These are phyloP conservation scores for Eubasilissa regina DNA, from an alignment of 1,140 invertebrate genomes.

Conservation along the genomic window DNA sequence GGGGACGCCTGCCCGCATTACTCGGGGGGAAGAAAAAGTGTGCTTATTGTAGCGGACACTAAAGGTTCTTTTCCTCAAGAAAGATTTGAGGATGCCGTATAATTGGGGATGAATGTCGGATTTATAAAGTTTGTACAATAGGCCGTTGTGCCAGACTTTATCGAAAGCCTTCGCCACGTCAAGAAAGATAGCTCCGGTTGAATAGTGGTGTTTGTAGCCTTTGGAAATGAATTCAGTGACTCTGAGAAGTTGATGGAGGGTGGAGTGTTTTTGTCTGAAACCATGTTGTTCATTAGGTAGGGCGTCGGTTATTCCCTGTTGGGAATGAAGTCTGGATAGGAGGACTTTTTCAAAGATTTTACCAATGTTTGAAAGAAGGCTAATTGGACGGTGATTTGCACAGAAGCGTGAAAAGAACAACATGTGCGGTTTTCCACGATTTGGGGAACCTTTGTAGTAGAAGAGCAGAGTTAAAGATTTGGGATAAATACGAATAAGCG, in stretches of 20 bases:
- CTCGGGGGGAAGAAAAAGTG: no score
- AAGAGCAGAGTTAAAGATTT: no score
- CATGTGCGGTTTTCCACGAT: background rate
- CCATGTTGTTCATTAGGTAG: background rate
- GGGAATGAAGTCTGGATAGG: background rate
- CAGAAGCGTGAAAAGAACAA: background rate
- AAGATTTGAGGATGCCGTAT: background rate
- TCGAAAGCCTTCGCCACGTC: no score
- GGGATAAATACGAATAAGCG: no score
- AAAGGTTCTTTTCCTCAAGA: background rate
- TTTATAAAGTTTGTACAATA: no score
- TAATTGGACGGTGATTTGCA: background rate
- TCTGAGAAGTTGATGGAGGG: background rate
- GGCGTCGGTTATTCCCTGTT: background rate
- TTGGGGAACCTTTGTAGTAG: constrained; percentile 3
- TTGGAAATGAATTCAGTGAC: background rate
- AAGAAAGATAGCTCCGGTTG: background rate
- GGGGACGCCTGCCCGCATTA: no score
- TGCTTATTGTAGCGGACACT: no score
- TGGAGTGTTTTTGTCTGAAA: background rate
- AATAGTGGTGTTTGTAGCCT: background rate
- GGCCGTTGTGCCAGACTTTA: no score
- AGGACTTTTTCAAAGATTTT: background rate
- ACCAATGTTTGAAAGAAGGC: background rate
- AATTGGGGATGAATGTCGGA: background rate